A percentile compares a stretch with the other conserved stretches of the same genome.
phyloP scores from a whole-genome alignment of 1,140 invertebrate species.

The Calosoma granatense region DNA sequence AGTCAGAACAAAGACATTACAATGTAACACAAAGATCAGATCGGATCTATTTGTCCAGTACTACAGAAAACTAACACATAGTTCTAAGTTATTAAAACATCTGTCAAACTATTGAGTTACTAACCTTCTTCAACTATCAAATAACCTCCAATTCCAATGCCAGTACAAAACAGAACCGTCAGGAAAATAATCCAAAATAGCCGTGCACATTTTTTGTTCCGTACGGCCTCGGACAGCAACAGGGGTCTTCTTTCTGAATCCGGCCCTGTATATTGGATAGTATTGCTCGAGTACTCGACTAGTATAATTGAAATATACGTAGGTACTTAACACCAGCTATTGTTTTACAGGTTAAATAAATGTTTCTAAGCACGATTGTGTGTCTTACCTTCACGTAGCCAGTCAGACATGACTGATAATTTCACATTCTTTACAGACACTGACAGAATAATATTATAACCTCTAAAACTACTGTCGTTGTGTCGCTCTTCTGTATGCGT shows the following conservation, averaged over 20 bases:
- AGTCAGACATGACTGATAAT: not conserved
- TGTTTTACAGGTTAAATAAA: conserved; percentile 9
- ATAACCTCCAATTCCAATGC: conserved; percentile 13
- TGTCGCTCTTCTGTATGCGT: not conserved
- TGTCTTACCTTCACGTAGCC: not conserved
- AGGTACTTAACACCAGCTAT: conserved; percentile 6
- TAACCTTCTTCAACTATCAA: conserved; percentile 14
- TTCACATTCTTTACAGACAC: not conserved
- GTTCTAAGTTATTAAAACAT: no score
- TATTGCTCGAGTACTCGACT: not conserved
- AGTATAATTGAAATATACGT: not conserved
- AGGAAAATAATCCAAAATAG: conserved; percentile 10
- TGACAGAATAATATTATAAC: not conserved
- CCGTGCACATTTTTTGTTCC: not conserved
- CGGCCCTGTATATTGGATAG: not conserved
- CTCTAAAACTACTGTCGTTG: not conserved
- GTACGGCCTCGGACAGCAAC: not conserved
- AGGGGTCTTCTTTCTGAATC: not conserved
- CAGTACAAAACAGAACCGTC: conserved; percentile 12
- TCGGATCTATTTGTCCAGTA: no score
- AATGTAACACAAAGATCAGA: no score
- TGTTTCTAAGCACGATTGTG: no score
- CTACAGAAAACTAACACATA: no score
- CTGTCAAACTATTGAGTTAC: no score
- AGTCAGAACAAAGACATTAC: no score